Evolutionary conservation across 53 echinoderm and acorn worm species (phyloP).

Genomic region (Holothuria scabra): DNA sequence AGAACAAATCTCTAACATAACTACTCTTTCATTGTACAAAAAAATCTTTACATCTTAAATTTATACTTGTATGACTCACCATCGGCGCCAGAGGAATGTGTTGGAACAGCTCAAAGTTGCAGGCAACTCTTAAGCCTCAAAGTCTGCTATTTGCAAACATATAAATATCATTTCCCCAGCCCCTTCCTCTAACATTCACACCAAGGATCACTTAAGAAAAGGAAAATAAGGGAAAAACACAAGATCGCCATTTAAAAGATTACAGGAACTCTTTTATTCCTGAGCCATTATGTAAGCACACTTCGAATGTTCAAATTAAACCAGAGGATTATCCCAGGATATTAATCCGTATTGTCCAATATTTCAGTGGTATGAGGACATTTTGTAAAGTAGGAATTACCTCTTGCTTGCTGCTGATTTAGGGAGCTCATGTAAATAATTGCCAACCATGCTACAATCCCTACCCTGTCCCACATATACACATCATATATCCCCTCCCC

Average conservation of each 20-base stretch:
- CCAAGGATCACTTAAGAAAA: background rate
- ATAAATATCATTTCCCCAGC: background rate
- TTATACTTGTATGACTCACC: conserved; percentile 1
- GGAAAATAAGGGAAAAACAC: background rate
- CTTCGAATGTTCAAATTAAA: background rate
- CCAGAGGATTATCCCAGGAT: too few species aligned
- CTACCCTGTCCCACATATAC: too few species aligned
- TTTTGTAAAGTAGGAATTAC: too few species aligned
- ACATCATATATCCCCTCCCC: too few species aligned
- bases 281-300: conserved; percentile 32
- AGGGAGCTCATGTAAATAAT: too few species aligned
- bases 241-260: conserved; percentile 13
- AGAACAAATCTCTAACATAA: too few species aligned
- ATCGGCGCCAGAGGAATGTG: conserved; percentile 26
- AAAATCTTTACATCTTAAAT: too few species aligned
- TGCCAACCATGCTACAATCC: too few species aligned
- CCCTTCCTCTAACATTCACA: background rate
- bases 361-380: too few species aligned
- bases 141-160: conserved; percentile 5
- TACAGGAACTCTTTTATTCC: background rate
- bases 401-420: too few species aligned
- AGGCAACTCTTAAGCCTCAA: conserved; percentile 18
- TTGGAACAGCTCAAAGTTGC: background rate
- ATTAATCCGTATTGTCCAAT: too few species aligned
- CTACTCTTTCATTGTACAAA: too few species aligned